Evolutionary conservation across 2,797 vertebrate genomes (phyloP), one percentile per base, ranked within the genome.

Genomic region (Anisognathus igniventris): DNA sequence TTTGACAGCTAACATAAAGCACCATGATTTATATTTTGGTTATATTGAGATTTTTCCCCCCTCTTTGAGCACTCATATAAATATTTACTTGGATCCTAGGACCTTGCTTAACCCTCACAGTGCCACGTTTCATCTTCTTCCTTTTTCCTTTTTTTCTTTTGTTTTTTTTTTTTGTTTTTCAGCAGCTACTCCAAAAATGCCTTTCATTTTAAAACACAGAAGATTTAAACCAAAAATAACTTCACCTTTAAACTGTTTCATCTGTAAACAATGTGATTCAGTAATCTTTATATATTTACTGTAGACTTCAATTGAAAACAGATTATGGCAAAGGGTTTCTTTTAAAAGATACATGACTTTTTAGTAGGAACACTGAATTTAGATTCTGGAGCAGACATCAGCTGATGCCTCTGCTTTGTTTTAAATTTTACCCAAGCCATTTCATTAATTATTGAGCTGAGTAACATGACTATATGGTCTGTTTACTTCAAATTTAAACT

Each of bases 21-120:
- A 74, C 72, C 5, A 5, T 97, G 97, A 97, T 98, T 98, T 97
- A 98, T 97, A 95, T 95, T 96, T 96, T 89, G 86, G 96, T 95
- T 93, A 93, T 96, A 96, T 96, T 96, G 95, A 96, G 97, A 98
- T 95, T 95, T 95, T 93, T 5, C 39, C 91, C 96, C 94, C 94
- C 45, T 89, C 95, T 97, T 96, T 92, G 94, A 98, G 96, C 84
- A 93, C 94, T 97, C 91, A 67, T 97, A 97, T 98, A 98, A 98
- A 98, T 98, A 98, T 98, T 98, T 97, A 98, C 97, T 97, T 92
- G 75, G 92, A 93, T 97, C 86, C 90, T 96, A 89, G 95, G 92
- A 97, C 95, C 96, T 97, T 93, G 86, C 87, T 98, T 98, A 98
- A 98, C 97, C 95, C 97, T 94, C 74, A 71, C 77, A 54, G 89